A percentile compares a stretch with the other conserved stretches of the same genome.
phyloP scores from a whole-genome alignment of 2,797 vertebrate genomes.

The Margarornis squamiger region DNA sequence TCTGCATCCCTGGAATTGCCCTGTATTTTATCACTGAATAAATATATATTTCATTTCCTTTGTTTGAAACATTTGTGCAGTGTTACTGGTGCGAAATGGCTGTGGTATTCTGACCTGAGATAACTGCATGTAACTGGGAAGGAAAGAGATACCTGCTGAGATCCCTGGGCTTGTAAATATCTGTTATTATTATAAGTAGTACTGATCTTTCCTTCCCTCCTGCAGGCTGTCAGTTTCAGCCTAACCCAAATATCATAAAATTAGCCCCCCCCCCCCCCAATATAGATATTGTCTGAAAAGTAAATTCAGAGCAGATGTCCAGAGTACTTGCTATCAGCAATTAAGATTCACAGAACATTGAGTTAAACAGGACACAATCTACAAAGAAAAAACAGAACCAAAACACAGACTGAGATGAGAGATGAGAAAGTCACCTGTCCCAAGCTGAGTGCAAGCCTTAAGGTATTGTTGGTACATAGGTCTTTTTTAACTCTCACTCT shows the following conservation, averaged over 20 bases:
- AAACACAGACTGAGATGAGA: conserved; percentile 12
- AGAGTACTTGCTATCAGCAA: conserved; percentile 51
- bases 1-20: neutral
- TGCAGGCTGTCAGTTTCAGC: conserved; percentile 41
- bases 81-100: neutral
- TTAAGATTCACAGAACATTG: conserved; percentile 35
- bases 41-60: neutral
- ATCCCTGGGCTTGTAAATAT: conserved; percentile 3
- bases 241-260: conserved; percentile 1
- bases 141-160: neutral
- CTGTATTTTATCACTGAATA: neutral
- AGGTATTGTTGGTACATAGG: neutral
- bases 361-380: conserved; percentile 6
- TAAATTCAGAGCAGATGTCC: conserved; percentile 75
- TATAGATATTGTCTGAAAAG: conserved; percentile 64
- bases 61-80: neutral
- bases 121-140: neutral
- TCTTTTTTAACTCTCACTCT: neutral
- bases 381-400: neutral
- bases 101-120: neutral
- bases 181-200: conserved; percentile 39
- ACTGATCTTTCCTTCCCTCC: neutral
- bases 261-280: neutral
- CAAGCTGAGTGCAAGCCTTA: neutral
- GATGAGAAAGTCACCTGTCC: conserved; percentile 20